Evolutionary conservation across 30 jellyfish, hydroid and myxozoan species (phyloP).

Genomic region (Aurelia coerulea): DNA sequence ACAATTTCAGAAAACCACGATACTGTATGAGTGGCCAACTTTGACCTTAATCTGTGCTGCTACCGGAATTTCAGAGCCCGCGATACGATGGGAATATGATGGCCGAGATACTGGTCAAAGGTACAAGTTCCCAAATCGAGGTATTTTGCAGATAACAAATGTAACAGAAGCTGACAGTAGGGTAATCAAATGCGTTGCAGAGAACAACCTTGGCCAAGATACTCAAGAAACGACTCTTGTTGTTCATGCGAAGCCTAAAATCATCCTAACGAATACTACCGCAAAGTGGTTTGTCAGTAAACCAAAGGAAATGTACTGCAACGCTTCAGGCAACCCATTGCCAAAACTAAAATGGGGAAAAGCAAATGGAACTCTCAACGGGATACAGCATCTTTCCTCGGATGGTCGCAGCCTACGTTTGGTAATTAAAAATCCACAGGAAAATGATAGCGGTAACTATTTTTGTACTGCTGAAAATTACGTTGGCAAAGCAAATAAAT

Average conservation of each 20-base stretch:
- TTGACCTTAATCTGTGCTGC: not conserved
- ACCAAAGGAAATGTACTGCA: not conserved
- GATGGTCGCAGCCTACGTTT: not conserved
- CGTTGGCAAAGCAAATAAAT: conserved; percentile 42
- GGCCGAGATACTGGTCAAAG: not conserved
- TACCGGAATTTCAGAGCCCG: not conserved
- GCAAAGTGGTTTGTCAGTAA: not conserved
- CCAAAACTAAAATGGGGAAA: not conserved
- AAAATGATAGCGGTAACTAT: conserved; percentile 51
- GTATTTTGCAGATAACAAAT: not conserved
- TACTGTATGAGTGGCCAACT: not conserved
- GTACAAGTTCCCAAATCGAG: not conserved
- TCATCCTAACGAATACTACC: not conserved
- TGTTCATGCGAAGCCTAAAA: not conserved
- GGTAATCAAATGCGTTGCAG: not conserved
- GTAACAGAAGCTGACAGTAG: not conserved
- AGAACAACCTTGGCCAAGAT: not conserved
- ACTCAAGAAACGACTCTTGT: not conserved
- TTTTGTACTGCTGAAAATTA: conserved; percentile 42
- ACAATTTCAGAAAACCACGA: not conserved
- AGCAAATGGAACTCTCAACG: not conserved
- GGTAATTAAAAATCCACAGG: conserved; percentile 32
- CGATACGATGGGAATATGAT: not conserved
- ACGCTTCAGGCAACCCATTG: not conserved
- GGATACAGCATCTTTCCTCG: not conserved